These are phyloP conservation scores for Pristionchus arcanus DNA, from an alignment of 2,888 invertebrate species.

Conservation along the genomic window DNA sequence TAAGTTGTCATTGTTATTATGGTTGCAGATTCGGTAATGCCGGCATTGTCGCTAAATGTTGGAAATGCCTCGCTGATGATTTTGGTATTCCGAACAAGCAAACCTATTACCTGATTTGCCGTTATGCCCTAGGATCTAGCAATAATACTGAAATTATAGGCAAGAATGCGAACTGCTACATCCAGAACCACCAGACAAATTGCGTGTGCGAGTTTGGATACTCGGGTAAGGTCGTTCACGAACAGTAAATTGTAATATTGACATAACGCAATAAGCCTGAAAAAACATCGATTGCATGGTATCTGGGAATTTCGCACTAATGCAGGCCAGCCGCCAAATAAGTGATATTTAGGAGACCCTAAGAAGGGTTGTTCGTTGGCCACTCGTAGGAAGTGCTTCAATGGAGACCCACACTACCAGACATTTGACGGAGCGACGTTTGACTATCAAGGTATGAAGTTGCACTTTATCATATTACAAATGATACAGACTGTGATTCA, in stretches of 20 bases:
- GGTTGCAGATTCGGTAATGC: too few relatives aligned
- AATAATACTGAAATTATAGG: too few relatives aligned
- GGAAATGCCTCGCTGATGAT: too few relatives aligned
- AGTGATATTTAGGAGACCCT: slow-evolving; percentile 57
- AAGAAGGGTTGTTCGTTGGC: slow-evolving; percentile 53
- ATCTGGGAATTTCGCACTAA: too few relatives aligned
- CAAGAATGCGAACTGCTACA: slow-evolving; percentile 68
- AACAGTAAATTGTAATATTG: too few relatives aligned
- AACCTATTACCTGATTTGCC: too few relatives aligned
- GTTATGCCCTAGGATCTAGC: too few relatives aligned
- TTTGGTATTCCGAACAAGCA: too few relatives aligned
- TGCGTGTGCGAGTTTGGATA: slow-evolving; percentile 71
- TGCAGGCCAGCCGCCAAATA: too few relatives aligned
- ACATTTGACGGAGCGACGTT: slow-evolving; percentile 77
- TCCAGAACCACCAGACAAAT: slow-evolving; percentile 68
- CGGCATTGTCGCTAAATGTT: too few relatives aligned
- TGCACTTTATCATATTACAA: neutral
- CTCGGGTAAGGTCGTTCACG: slow-evolving; percentile 62
- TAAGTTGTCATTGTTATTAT: neutral
- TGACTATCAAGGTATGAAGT: slow-evolving; percentile 65
- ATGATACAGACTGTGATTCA: neutral
- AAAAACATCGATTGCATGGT: too few relatives aligned
- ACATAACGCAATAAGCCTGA: too few relatives aligned
- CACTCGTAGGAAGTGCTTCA: slow-evolving; percentile 60
- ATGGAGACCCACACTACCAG: slow-evolving; percentile 79